phyloP scores from a whole-genome alignment of 2,113 vertebrate species.

The Pseudolaguvia tuberculata region DNA sequence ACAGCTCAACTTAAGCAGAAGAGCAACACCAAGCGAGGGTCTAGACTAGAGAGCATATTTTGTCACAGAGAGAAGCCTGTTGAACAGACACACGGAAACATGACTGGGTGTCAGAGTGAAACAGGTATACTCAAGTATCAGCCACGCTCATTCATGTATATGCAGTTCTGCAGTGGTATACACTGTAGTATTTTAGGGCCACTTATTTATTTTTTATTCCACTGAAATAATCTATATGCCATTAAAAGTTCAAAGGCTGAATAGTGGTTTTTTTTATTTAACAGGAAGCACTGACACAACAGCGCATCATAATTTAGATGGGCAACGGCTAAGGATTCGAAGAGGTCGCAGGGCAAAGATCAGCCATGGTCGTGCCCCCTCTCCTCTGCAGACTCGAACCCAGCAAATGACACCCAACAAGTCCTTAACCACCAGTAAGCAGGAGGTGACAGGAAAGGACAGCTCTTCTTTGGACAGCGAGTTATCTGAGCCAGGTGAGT shows the following conservation, averaged over 20 bases:
- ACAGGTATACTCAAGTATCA: conserved; percentile 53
- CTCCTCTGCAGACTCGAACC: conserved; percentile 21
- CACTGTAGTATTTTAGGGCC: background rate
- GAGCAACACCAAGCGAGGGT: conserved; percentile 72
- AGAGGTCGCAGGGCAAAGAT: conserved; percentile 46
- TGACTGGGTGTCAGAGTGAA: conserved; percentile 57
- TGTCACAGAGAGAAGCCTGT: conserved; percentile 65
- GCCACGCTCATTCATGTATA: background rate
- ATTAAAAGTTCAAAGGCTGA: background rate
- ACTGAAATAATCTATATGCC: background rate
- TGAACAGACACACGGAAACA: conserved; percentile 15
- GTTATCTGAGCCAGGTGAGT: conserved; percentile 60
- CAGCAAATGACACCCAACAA: conserved; percentile 27
- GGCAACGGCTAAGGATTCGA: conserved; percentile 30
- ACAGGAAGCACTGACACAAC: conserved; percentile 32
- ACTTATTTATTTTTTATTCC: background rate
- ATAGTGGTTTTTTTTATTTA: background rate
- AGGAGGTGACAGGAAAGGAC: conserved; percentile 51
- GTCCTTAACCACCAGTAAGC: conserved; percentile 45
- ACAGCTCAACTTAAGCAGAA: conserved; percentile 83
- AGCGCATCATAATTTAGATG: conserved; percentile 19
- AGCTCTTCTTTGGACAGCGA: conserved; percentile 54
- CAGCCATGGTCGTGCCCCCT: conserved; percentile 18
- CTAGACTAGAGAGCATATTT: conserved; percentile 60
- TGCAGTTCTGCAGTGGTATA: background rate